phyloP scores from a whole-genome alignment of 2,888 invertebrate genomes.

The Cantharis flavilabris region DNA sequence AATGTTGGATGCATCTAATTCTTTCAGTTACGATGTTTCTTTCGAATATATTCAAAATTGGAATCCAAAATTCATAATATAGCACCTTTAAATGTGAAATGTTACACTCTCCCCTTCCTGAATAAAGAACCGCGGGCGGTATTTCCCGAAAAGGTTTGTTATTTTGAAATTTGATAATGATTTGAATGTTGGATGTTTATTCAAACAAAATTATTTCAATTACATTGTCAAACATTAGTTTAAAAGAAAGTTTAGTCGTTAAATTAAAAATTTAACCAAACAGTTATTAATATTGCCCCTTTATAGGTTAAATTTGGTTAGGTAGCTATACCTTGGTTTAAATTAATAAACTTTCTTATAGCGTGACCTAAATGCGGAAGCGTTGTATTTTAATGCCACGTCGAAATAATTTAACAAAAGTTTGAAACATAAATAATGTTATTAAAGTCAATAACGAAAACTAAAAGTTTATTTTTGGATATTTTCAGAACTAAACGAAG shows the following conservation, averaged over 20 bases:
- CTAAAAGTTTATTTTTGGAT: neutral
- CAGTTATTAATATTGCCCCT: neutral
- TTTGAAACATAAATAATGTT: neutral
- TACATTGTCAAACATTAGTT: neutral
- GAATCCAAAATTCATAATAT: no score
- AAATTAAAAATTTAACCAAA: neutral
- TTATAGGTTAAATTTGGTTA: neutral
- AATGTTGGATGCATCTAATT: no score
- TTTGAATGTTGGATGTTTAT: no score
- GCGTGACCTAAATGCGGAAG: neutral
- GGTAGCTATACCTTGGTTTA: neutral
- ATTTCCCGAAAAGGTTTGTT: no score
- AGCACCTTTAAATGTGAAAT: no score
- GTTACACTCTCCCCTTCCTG: no score
- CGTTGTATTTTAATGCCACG: neutral
- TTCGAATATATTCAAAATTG: no score
- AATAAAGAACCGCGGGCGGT: no score
- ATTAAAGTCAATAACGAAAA: neutral
- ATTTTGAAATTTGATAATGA: no score
- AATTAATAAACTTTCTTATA: neutral
- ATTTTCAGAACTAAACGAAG: slow-evolving; percentile 39
- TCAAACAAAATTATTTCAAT: neutral
- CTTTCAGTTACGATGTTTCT: no score
- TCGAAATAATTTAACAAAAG: neutral
- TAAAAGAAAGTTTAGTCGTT: neutral